Evolutionary conservation across 2,888 invertebrate species (phyloP), one percentile per base, ranked within the genome.

Genomic region (Pheosia gnoma): DNA sequence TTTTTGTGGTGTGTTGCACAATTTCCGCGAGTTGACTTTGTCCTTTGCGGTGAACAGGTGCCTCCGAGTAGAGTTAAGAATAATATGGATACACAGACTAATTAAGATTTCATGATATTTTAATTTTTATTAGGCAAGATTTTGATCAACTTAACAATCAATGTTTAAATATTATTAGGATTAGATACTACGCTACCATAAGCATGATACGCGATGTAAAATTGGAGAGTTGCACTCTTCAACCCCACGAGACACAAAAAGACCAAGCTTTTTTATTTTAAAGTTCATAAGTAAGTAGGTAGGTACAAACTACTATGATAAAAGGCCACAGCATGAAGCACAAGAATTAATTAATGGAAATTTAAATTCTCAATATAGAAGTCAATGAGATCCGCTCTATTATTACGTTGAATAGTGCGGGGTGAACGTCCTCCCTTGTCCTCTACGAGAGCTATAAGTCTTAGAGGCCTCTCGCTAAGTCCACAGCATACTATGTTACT

Each of bases 341-440:
- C 25, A 6, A 13, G 49, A 62, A 71, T 58, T 43, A 57, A 59
- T 56, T 13, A 45, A 36, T 25, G 25, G 25, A 25, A 25, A n/a
- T 10, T 11, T 37, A 47, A 36, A 45, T 57, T 43, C 25, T 57
- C 11, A 11, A 36, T 3, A 1, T 37, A 37, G 5, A 47, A 45
- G 37, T 8, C 55, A 58, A 67, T 59, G 61, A 66, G 63, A 70
- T 88, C 85, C 83, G 84, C 69, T 77, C 57, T 70, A 79, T 74
- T 71, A 75, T 69, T 77, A 72, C 87, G 74, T 75, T 63, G 66
- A 75, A 75, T 78, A 82, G 77, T 63, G 64, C 41, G 79, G 78
- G 90, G 86, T 91, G 84, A 92, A 88, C 57, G 88, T 63, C 88
- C 91, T 89, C 79, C 75, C 80, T 82, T 89, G 90, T 92, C 91